Evolutionary conservation across 2,888 invertebrate genomes (phyloP).

Genomic region (Lasioglossum villosulum): DNA sequence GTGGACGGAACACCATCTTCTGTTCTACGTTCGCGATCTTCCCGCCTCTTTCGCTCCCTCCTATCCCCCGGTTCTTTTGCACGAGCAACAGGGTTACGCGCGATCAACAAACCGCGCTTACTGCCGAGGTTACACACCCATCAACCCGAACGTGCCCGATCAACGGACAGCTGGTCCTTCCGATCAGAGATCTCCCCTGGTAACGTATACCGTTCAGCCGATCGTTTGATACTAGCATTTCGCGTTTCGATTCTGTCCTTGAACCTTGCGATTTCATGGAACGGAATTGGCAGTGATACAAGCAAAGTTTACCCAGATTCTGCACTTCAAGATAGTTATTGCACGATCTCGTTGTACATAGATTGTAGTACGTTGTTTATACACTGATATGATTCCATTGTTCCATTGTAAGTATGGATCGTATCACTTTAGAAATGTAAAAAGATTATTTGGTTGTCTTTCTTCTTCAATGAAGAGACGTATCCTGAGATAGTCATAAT

Average conservation of each 20-base stretch:
- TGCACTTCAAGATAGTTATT: too few species aligned
- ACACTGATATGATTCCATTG: too few species aligned
- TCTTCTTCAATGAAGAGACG: too few species aligned
- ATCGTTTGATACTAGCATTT: neutral
- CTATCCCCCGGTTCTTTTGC: slow-evolving; percentile 57
- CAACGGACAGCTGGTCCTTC: slow-evolving; percentile 71
- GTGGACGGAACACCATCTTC: slow-evolving; percentile 75
- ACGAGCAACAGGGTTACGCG: slow-evolving; percentile 75
- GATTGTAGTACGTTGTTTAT: too few species aligned
- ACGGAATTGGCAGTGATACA: neutral
- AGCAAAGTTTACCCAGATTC: neutral
- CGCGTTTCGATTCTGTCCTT: neutral
- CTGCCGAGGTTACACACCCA: slow-evolving; percentile 78
- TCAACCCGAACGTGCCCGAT: slow-evolving; percentile 72
- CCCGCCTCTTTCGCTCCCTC: slow-evolving; percentile 27
- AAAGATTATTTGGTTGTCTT: too few species aligned
- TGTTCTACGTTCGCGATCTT: slow-evolving; percentile 57
- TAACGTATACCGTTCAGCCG: slow-evolving; percentile 11
- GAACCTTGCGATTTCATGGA: neutral
- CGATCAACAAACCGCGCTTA: slow-evolving; percentile 76
- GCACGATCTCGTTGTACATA: too few species aligned
- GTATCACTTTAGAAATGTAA: too few species aligned
- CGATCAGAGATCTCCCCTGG: slow-evolving; percentile 61
- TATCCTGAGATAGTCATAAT: too few species aligned
- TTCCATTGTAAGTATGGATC: too few species aligned